Evolutionary conservation across 2,888 invertebrate species (phyloP), one percentile per base, ranked within the genome.

Genomic region (Galerucella nymphaeae): DNA sequence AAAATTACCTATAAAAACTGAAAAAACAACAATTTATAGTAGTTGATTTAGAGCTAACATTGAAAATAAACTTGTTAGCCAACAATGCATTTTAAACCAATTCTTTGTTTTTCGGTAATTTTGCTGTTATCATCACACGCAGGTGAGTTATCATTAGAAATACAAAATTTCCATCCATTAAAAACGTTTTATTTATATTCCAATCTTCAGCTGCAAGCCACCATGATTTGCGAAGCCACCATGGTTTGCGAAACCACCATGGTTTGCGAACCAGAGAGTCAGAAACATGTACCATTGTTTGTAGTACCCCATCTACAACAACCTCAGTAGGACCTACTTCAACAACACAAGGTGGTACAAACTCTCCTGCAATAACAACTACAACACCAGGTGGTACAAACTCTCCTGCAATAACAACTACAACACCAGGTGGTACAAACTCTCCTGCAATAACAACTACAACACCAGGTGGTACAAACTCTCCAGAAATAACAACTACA

Each of bases 11-110:
- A 66, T 66, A 66, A 57, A 66, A 57, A 23, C 41, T 6, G 6
- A 14, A 2, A 5, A 41, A n/a, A 18, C 13, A 3, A 58, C 55
- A 13, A 45, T n/a, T 57, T 2, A 6, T 18, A 14, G 23, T 23
- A 66, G 45, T 66, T 45, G 13, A 58, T 20, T 10, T 16, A 38
- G 23, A 58, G 66, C 66, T 66, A 58, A 58, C 66, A 38, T 57
- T 4, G 14, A 10, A 16, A 66, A 65, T n/a, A 38, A 16, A n/a
- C 9, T 50, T 50, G 57, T 45, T 58, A 66, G 66, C 66, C 57
- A 66, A 42, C 42, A 42, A 66, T 66, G 66, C 42, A 16, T 16
- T 20, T n/a, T 14, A 41, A 30, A 57, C 1, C 38, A 13, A 23
- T 14, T 45, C 14, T 41, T 57, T 18, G 18, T 10, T 38, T 57